A percentile compares a stretch with the other conserved stretches of the same genome.
phyloP scores from a whole-genome alignment of 2,797 vertebrate species.

The Scleropages formosus region DNA sequence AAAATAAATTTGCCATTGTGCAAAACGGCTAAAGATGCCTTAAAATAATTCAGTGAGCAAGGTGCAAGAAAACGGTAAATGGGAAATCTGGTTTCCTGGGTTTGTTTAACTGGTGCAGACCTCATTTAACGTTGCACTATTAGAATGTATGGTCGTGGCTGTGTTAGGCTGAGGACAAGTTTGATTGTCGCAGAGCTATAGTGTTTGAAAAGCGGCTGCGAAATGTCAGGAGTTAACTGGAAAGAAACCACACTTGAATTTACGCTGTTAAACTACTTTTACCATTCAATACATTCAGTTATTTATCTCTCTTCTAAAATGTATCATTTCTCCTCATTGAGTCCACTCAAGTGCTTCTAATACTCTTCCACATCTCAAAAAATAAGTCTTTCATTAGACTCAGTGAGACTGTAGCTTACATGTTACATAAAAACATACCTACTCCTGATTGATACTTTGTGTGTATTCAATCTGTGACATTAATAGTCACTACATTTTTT shows the following conservation, averaged over 20 bases:
- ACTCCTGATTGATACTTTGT: neutral
- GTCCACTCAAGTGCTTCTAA: conserved; percentile 10
- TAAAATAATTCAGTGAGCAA: conserved; percentile 23
- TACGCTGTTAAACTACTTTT: conserved; percentile 5
- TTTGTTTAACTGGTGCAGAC: conserved; percentile 24
- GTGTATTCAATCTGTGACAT: neutral
- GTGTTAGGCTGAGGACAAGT: conserved; percentile 5
- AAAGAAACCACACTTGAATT: neutral
- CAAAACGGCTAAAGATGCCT: neutral
- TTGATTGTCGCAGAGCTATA: conserved; percentile 23
- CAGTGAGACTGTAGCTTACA: conserved; percentile 17
- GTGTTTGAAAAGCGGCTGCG: neutral
- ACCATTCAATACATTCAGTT: conserved; percentile 18
- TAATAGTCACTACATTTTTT: neutral
- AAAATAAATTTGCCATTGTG: conserved; percentile 25
- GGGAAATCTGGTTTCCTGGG: conserved; percentile 15
- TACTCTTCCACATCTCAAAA: conserved; percentile 20
- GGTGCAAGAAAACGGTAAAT: conserved; percentile 20
- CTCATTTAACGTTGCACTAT: neutral
- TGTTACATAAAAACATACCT: conserved; percentile 10
- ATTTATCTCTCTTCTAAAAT: neutral
- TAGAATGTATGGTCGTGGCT: neutral
- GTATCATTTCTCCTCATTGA: neutral
- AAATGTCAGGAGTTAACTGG: neutral
- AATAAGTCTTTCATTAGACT: conserved; percentile 15